Base-by-base conservation (phyloP, 2,113 vertebrate genomes). In the Pica pica region DNA sequence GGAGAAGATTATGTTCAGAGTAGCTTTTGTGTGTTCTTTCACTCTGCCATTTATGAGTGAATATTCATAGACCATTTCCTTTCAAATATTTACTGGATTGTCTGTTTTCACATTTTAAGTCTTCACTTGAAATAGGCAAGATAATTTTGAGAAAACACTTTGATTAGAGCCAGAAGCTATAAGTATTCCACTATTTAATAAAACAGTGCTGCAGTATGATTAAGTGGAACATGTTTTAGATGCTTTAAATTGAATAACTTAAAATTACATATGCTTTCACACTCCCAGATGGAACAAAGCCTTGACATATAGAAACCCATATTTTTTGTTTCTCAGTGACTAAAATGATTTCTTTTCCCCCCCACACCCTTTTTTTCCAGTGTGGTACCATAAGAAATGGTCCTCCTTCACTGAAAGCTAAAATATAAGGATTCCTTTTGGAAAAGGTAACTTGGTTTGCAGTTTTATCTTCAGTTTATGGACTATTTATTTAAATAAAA, bases 101-200 rank as follows among this genome's bases (percentile, higher is more conserved):
- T 92, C 79, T 92, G 33, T 92, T 95, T 95, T 93, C 68, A 35
- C 50, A 33, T 81, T 50, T 93, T 68, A 88, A 83, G 30, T 64
- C n/a, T 84, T 94, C 16, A 7, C 68, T 75, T 64, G 60, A 93
- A 95, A 89, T 87, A 89, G 83, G 49, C 26, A 75, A 57, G 31
- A 52, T 57, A 71, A 90, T 93, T 92, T 79, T 46, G 61, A 89
- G 65, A 73, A 82, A 96, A 93, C 15, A 67, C 71, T 91, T 90
- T 93, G 73, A 94, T 95, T 94, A 78, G 47, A 88, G 28, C 50
- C 76, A 90, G 79, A 90, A 83, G 19, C 26, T 83, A 14, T 78
- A 96, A 90, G 76, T 93, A 64, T 89, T 90, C 95, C 20, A 60
- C 24, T 76, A 20, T 82, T 92, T 89, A 88, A 90, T 95, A 92